Conservation (phyloP, 1,140 invertebrate species). For the Notospermus geniculatus region DNA sequence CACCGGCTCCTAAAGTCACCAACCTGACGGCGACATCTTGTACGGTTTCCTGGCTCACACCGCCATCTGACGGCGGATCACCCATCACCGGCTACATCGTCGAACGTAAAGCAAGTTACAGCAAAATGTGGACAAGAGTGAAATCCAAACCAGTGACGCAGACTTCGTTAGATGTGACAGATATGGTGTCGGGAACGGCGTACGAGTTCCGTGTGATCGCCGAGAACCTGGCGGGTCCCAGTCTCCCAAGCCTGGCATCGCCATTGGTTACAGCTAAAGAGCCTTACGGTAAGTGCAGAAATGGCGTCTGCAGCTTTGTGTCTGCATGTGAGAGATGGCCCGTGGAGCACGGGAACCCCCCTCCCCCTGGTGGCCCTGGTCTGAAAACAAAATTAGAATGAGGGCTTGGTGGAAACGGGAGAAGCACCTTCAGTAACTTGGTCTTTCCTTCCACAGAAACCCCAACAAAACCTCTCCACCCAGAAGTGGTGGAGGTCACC, state of each 20-base stretch:
- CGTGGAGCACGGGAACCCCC: too few species aligned
- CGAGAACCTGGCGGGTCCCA: conserved; percentile 94
- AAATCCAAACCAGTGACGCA: conserved; percentile 32
- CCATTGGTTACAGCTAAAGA: conserved; percentile 54
- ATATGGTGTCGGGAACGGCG: conserved; percentile 29
- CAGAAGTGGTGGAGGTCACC: conserved; percentile 84
- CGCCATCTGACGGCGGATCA: conserved; percentile 66
- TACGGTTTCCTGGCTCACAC: conserved; percentile 89
- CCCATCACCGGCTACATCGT: conserved; percentile 43
- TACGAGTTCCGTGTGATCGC: conserved; percentile 78
- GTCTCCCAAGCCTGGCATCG: conserved; percentile 70
- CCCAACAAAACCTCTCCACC: conserved; percentile 84
- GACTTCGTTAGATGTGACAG: conserved; percentile 31
- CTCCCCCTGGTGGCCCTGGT: too few species aligned
- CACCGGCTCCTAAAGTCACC: conserved; percentile 88
- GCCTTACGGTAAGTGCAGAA: conserved; percentile 84
- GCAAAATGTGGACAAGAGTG: conserved; percentile 76
- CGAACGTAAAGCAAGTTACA: conserved; percentile 81
- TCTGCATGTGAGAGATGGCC: too few species aligned
- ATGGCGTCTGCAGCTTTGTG: too few species aligned
- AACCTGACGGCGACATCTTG: conserved; percentile 91
- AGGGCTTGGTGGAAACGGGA: too few species aligned
- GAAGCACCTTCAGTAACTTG: too few species aligned
- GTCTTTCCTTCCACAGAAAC: conserved; percentile 65
- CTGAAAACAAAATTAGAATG: too few species aligned